Evolutionary conservation across 2,113 vertebrate species (phyloP).

Genomic region (Laterallus jamaicensis): DNA sequence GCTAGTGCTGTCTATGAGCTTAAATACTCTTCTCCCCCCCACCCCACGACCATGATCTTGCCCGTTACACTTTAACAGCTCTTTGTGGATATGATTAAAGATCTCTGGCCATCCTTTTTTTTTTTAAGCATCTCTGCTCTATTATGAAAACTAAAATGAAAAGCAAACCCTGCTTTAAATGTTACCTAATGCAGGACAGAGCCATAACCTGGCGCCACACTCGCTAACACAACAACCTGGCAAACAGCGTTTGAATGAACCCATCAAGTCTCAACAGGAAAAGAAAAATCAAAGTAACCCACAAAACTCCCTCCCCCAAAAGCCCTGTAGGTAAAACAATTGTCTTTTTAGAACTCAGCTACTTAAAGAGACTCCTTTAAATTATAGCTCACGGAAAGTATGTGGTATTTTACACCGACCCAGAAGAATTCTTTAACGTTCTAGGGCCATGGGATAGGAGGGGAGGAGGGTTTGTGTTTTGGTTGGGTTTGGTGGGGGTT

Average conservation of each 20-base stretch:
- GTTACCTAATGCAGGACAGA: background rate
- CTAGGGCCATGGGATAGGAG: background rate
- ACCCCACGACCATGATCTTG: background rate
- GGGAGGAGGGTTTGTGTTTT: background rate
- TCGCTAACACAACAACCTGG: background rate
- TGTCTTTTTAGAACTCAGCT: background rate
- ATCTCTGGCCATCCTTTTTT: background rate
- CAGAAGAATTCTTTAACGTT: background rate
- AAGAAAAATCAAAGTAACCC: background rate
- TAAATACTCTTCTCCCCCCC: background rate
- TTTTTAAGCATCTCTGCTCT: background rate
- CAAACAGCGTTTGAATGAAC: background rate
- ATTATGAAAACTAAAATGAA: background rate
- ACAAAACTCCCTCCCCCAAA: background rate
- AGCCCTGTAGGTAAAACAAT: background rate
- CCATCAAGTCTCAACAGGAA: background rate
- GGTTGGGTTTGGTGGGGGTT: background rate
- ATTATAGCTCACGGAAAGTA: background rate
- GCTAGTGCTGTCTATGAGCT: background rate
- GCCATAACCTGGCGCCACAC: background rate
- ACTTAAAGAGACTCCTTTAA: background rate
- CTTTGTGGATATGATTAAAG: background rate
- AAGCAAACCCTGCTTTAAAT: background rate
- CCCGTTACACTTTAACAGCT: background rate
- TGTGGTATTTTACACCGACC: background rate